Percentiles rank a stretch among this genome's conserved stretches.
These are phyloP conservation scores for Spinus olivaceus DNA, from an alignment of 2,797 vertebrate species.

Conservation along the genomic window DNA sequence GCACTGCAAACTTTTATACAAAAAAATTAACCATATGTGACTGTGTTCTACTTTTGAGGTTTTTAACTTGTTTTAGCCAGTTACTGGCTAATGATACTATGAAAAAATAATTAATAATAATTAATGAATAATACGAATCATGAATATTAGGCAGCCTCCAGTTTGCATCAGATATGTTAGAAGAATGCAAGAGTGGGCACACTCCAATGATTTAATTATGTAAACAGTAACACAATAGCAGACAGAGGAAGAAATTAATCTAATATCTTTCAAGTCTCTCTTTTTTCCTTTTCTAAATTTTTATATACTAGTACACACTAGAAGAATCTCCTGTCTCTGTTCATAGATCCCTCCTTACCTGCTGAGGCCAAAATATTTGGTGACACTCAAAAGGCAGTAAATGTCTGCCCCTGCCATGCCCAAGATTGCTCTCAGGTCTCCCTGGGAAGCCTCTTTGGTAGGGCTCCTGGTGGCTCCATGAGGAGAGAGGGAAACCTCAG, in stretches of 20 bases:
- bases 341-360: background rate
- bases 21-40: accelerated
- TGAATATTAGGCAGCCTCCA: background rate
- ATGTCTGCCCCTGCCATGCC: background rate
- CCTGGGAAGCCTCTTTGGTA: background rate
- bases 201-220: background rate
- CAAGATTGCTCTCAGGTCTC: background rate
- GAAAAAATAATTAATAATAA: background rate
- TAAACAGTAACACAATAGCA: background rate
- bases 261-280: background rate
- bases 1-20: background rate
- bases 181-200: background rate
- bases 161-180: background rate
- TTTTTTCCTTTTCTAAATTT: background rate
- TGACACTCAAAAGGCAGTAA: background rate
- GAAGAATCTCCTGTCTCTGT: background rate
- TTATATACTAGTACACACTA: background rate
- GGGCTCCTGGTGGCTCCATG: too few relatives aligned
- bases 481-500: background rate
- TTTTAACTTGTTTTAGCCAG: background rate
- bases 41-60: background rate
- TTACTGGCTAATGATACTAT: background rate
- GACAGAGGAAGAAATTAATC: background rate
- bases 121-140: background rate
- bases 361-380: background rate